A percentile compares a stretch with the other conserved stretches of the same genome.
These are phyloP conservation scores for Pogonus chalceus DNA, from an alignment of 1,140 invertebrate genomes.

Conservation along the genomic window DNA sequence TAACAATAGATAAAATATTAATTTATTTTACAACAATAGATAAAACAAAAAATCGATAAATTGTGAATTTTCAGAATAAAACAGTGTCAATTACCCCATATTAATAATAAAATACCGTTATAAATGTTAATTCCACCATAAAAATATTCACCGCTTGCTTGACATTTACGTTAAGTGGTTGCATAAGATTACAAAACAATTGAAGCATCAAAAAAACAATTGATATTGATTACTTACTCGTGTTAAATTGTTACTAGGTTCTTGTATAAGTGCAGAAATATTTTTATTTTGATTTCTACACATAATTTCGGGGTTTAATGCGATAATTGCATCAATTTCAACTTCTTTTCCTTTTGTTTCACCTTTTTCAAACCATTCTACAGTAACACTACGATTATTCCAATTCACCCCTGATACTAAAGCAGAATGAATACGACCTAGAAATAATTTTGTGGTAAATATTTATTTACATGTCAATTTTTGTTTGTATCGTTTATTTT, in stretches of 20 bases:
- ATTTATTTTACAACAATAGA: no score
- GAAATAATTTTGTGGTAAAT: slow-evolving; percentile 16
- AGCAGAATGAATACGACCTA: slow-evolving; percentile 87
- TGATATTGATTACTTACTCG: slow-evolving; percentile 27
- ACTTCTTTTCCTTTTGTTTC: slow-evolving; percentile 99
- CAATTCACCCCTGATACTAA: slow-evolving; percentile 87
- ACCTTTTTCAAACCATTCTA: slow-evolving; percentile 97
- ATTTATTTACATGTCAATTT: neutral
- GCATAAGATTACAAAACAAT: no score
- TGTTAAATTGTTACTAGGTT: slow-evolving; percentile 21
- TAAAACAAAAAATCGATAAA: no score
- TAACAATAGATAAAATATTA: no score
- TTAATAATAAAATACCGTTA: no score
- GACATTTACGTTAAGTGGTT: no score
- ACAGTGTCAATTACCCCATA: no score
- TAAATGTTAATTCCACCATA: no score
- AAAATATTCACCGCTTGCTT: no score
- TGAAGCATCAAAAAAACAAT: no score
- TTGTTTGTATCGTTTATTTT: neutral
- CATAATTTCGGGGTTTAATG: slow-evolving; percentile 73
- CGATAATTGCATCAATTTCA: slow-evolving; percentile 79
- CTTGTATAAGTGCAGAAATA: neutral
- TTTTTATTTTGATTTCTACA: neutral
- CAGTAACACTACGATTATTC: slow-evolving; percentile 79
- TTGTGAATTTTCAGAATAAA: no score